Base-by-base conservation (phyloP, 92 coral and sea anemone genomes). In the Muricea muricata region DNA sequence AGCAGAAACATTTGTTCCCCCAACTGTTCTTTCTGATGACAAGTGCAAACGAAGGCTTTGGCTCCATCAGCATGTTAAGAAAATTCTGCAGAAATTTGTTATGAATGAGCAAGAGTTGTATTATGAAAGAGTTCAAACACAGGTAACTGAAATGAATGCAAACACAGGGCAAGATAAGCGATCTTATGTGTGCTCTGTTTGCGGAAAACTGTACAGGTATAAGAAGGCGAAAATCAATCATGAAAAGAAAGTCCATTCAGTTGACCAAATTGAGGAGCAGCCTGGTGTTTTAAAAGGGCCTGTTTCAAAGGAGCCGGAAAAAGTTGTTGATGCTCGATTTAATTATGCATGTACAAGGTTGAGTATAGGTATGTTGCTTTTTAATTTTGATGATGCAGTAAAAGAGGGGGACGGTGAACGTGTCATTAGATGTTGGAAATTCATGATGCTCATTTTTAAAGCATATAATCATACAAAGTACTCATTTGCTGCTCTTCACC, bases 381-480 rank as follows among this genome's bases (percentile, higher is more conserved):
- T 73, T 26, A 92, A 92, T 54, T 83, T 89, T 67, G 89, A 91
- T 83, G 94, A 92, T 83, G 92, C 95, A 25, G 87, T 92, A 30
- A 92, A 89, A 35, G 87, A 89, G 45, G 95, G 95, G 1, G 95
- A 89, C 68, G 93, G 93, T 2, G 92, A 65, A 10, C 45, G 93
- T 3, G 87, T 84, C 2, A 8, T 89, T 0, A 15, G 85, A 1
- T 83, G 92, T 56, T 92, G 92, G 92, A 92, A 92, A 60, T 78
- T 83, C 68, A 47, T 73, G 29, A 39, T 86, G 61, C 37, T 92
- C 2, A 78, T 89, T 14, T 82, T 28, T 20, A 89, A 47, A 82
- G 80, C 89, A 11, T 40, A 65, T 12, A n/a, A 46, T 79, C 90
- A 89, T 78, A 76, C 42, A 52, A 91, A 91, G 66, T 91, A 91